Evolutionary conservation across 2,113 vertebrate genomes (phyloP).

Genomic region (Phrynosoma blainvillii): DNA sequence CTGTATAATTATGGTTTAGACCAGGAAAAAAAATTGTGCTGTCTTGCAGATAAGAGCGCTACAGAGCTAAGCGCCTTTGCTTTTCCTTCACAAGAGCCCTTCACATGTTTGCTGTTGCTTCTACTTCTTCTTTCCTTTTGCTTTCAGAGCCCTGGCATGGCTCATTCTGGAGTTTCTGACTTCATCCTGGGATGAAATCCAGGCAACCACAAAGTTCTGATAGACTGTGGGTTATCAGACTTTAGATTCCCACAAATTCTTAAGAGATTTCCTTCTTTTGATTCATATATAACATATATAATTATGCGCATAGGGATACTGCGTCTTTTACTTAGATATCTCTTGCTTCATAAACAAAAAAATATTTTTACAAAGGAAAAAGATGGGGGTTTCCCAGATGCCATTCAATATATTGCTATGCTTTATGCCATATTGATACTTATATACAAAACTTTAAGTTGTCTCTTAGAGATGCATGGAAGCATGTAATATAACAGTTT

Average conservation of each 20-base stretch:
- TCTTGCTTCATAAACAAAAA: constrained; percentile 77
- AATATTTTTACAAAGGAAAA: constrained; percentile 77
- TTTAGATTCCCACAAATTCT: constrained; percentile 48
- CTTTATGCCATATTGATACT: constrained; percentile 80
- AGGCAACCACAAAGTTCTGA: constrained; percentile 38
- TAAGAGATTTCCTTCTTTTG: constrained; percentile 62
- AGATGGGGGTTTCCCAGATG: constrained; percentile 62
- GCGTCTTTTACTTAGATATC: constrained; percentile 69
- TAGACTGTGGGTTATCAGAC: constrained; percentile 50
- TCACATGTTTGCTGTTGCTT: constrained; percentile 51
- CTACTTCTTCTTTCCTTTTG: constrained; percentile 47
- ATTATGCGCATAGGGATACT: constrained; percentile 69
- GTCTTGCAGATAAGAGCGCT: constrained; percentile 58
- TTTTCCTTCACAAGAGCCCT: constrained; percentile 56
- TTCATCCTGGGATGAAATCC: constrained; percentile 1
- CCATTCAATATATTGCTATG: constrained; percentile 78
- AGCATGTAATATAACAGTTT: constrained; percentile 74
- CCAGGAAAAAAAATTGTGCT: constrained; percentile 60
- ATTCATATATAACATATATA: constrained; percentile 67
- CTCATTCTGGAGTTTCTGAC: constrained; percentile 44
- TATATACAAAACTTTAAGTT: constrained; percentile 81
- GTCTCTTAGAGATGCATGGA: constrained; percentile 78
- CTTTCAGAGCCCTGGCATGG: constrained; percentile 25
- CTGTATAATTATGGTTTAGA: constrained; percentile 63
- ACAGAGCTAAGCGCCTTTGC: constrained; percentile 46